Base-by-base conservation (phyloP, 2,797 vertebrate species). In the Sebastes minor region DNA sequence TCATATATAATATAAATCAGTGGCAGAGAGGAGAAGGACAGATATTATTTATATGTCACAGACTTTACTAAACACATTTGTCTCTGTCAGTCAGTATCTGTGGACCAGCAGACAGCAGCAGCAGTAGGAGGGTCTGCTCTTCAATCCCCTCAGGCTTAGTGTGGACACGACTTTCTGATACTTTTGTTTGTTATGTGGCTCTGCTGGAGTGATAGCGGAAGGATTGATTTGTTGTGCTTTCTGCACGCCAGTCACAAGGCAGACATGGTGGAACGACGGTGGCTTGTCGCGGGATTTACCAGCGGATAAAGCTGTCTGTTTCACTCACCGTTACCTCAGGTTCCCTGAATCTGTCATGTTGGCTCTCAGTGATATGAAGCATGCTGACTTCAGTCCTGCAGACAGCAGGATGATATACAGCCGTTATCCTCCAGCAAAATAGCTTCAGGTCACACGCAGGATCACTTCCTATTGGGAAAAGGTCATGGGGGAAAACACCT, bases 71-170 rank as follows among this genome's bases (percentile, higher is more conserved):
- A 53, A 42, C 60, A 57, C 66, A 74, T 84, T 80, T 42, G 14
- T 42, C 38, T 42, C 14, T 78, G 73, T 88, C 78, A 64, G n/a
- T 87, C 64, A 25, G 76, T 2, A 56, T 57, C 66, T 76, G 70
- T 76, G 11, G 23, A 18, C 63, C 63, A 20, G 62, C 83, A 46
- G 66, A 66, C 68, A 71, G 62, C 14, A 59, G 62, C 46, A 25
- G 27, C 14, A 14, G 56, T 6, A 49, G 30, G 7, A 32, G 59
- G 23, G 69, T 78, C 78, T 56, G 61, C 59, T 80, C 63, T 60
- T 78, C 80, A 73, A 4, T 84, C 60, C 76, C 76, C 55, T 35
- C 66, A 57, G 81, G 80, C 80, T 79, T 60, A 27, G 46, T 60
- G 59, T 69, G 28, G 82, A 84, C 76, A 73, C 70, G 53, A 77